Conservation (phyloP, 2,113 vertebrate species). For the Phalacrocorax brasilianus region DNA sequence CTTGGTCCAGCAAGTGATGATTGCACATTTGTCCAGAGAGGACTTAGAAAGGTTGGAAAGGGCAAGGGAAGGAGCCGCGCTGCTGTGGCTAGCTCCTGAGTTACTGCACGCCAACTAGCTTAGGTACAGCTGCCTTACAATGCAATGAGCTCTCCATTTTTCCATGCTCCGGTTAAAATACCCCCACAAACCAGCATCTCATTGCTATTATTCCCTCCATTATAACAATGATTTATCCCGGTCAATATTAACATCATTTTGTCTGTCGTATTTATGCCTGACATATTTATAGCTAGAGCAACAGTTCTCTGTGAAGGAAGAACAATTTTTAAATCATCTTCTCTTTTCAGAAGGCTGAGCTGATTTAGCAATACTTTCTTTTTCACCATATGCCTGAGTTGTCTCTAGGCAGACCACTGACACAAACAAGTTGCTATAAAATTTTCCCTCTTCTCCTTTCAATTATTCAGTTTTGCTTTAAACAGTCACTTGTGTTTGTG, state of each 20-base stretch:
- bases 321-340: neutral
- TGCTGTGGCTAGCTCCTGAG: neutral
- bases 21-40: neutral
- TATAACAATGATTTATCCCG: neutral
- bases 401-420: constrained; percentile 49
- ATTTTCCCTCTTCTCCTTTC: constrained; percentile 39
- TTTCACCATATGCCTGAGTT: neutral
- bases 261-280: neutral
- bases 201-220: neutral
- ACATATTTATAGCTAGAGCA: neutral
- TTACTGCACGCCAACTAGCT: neutral
- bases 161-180: neutral
- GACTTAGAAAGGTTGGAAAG: neutral
- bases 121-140: neutral
- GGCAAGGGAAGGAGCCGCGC: neutral
- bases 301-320: neutral
- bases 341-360: neutral
- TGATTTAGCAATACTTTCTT: constrained; percentile 6
- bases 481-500: neutral
- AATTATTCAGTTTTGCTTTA: constrained; percentile 50
- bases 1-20: neutral
- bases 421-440: constrained; percentile 57
- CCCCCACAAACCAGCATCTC: neutral
- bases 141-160: neutral
- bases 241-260: neutral